phyloP scores from a whole-genome alignment of 2,113 vertebrate species.

The Rhea pennata region DNA sequence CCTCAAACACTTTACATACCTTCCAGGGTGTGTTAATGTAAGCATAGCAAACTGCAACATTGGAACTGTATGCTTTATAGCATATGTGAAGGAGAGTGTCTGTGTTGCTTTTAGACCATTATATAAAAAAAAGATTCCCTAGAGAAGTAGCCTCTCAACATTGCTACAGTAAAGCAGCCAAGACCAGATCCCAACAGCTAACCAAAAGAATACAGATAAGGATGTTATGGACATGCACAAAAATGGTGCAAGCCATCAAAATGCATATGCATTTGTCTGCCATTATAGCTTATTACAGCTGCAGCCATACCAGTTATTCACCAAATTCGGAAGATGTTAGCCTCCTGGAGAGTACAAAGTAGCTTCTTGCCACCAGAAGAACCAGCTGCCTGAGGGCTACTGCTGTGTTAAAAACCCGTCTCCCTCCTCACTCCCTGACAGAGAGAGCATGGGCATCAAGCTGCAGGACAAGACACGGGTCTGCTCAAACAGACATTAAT shows the following conservation, averaged over 20 bases:
- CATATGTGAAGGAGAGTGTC: accelerated
- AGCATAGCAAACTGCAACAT: background rate
- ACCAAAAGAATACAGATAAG: background rate
- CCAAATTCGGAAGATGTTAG: conserved; percentile 33
- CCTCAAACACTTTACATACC: background rate
- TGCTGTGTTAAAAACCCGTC: background rate
- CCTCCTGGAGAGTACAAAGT: conserved; percentile 40
- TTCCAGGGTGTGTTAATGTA: accelerated
- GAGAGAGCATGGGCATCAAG: background rate
- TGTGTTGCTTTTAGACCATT: background rate
- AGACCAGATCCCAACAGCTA: background rate
- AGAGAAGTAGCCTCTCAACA: background rate
- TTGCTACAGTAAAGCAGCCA: background rate
- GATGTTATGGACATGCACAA: background rate
- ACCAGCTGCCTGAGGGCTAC: conserved; percentile 6
- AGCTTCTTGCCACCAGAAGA: conserved; percentile 10
- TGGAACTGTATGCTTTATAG: background rate
- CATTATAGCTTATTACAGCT: conserved; percentile 27
- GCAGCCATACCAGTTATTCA: conserved; percentile 53
- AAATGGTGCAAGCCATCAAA: background rate
- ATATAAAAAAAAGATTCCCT: background rate
- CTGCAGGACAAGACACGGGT: background rate
- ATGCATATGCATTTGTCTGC: conserved; percentile 11
- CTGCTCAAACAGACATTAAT: background rate
- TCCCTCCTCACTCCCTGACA: background rate